Evolutionary conservation across 2,888 invertebrate species (phyloP), one percentile per base, ranked within the genome.

Genomic region (Drymonia ruficornis): DNA sequence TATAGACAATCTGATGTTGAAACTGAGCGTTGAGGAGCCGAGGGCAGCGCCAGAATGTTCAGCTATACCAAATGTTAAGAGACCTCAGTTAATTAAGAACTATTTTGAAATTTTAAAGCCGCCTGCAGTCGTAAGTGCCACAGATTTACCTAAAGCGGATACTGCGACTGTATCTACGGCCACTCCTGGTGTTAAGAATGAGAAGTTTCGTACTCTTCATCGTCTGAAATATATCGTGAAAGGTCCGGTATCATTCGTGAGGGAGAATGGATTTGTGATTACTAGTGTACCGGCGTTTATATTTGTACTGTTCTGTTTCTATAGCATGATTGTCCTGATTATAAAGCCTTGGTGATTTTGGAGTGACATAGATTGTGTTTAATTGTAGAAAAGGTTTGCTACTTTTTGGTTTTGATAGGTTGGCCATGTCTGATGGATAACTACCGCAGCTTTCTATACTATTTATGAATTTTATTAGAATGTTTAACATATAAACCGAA

Each of bases 211-310:
- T 31, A 49, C 57, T 2, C 44, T 59, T 7, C 9, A 47, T 13
- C 55, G 54, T 23, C 6, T 74, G 0, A 72, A 68, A 50, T 34
- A 49, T 0, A 28, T 75, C 0, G 52, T 81, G 0, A 19, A 56
- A 18, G 60, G 52, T 18, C 70, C 81, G 0, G 5, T 76, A 0
- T 49, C 49, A 12, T 89, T 88, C 65, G 0, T 89, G 0, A 78
- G 73, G 59, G 83, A 86, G 56, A 91, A 91, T 56, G 55, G 78
- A 31, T 63, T 86, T 31, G 78, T 91, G 0, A 65, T 91, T 16
- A 70, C 74, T 0, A 83, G 83, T 72, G 84, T 88, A 0, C 89
- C 91, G 1, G 71, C 79, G 9, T 89, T 90, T 63, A 78, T 89
- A 52, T 59, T 84, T 19, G 61, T 78, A 29, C 31, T 90, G 47